These are phyloP conservation scores for Bos indicus DNA, from an alignment of 2,113 vertebrate species.

Conservation along the genomic window DNA sequence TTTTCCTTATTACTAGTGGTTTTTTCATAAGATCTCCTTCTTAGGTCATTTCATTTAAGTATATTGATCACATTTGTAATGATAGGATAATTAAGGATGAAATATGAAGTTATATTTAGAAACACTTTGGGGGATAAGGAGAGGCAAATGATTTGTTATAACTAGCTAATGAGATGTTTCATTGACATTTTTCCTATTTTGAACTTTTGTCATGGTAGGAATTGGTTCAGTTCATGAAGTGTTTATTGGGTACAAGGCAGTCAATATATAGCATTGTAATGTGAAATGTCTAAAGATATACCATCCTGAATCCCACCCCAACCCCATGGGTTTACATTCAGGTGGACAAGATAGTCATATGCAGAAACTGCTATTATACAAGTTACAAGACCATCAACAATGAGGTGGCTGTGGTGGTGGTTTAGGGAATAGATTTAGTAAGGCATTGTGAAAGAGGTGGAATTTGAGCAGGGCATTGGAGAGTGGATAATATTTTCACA, in stretches of 20 bases:
- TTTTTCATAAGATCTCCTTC: neutral
- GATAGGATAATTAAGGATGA: slow-evolving; percentile 13
- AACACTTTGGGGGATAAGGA: neutral
- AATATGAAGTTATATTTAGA: slow-evolving; percentile 1
- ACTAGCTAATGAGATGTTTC: neutral
- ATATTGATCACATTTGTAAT: slow-evolving; percentile 5
- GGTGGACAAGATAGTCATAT: neutral
- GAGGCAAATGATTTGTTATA: slow-evolving; percentile 16
- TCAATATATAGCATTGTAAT: neutral
- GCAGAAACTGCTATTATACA: neutral
- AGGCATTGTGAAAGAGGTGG: neutral
- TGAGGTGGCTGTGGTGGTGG: neutral
- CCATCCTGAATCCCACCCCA: neutral
- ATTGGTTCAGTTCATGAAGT: neutral
- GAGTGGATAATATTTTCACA: slow-evolving; percentile 2
- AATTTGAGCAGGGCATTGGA: slow-evolving; percentile 1
- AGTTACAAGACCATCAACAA: neutral
- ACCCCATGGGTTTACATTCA: neutral
- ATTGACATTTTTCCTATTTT: neutral
- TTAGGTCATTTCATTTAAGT: slow-evolving; percentile 16
- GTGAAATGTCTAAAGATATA: neutral
- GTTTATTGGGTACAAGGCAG: neutral
- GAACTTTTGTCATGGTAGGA: slow-evolving; percentile 16
- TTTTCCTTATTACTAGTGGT: neutral
- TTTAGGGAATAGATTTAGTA: slow-evolving; percentile 12